A percentile compares a stretch with the other conserved stretches of the same genome.
Evolutionary conservation across 2,797 vertebrate species (phyloP).

Genomic region (Thamnophis elegans): DNA sequence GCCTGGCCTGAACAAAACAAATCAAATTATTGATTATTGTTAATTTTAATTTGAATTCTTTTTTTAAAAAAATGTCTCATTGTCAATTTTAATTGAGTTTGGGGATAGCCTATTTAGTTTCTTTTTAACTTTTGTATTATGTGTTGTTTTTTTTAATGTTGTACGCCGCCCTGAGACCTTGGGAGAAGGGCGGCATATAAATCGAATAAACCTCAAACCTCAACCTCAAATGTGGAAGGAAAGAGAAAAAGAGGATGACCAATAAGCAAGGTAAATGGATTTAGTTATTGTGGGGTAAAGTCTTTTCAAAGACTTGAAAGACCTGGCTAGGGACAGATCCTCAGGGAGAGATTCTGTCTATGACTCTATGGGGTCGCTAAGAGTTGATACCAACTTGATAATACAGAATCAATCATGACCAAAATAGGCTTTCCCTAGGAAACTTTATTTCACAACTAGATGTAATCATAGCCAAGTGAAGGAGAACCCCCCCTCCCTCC

Average conservation of each 20-base stretch:
- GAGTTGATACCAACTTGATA: neutral
- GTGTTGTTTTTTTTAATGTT: too few relatives aligned
- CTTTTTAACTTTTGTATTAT: too few relatives aligned
- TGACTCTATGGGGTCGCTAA: neutral
- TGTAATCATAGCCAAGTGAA: neutral
- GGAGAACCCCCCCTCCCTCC: neutral
- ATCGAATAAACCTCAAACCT: too few relatives aligned
- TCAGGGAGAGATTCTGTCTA: neutral
- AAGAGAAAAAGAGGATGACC: neutral
- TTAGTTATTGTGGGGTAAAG: neutral
- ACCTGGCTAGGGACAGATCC: neutral
- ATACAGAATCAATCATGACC: neutral
- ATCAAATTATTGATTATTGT: too few relatives aligned
- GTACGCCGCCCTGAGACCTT: too few relatives aligned
- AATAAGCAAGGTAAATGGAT: neutral
- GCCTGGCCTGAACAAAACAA: too few relatives aligned
- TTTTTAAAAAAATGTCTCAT: too few relatives aligned
- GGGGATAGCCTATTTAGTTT: too few relatives aligned
- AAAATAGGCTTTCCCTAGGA: neutral
- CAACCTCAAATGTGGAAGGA: neutral
- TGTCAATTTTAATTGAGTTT: too few relatives aligned
- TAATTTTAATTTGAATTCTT: too few relatives aligned
- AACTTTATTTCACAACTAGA: neutral
- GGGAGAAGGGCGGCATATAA: too few relatives aligned
- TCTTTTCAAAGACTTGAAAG: neutral